A percentile compares a stretch with the other conserved stretches of the same genome.
Evolutionary conservation across 1,140 invertebrate genomes (phyloP).

Genomic region (Cylas formicarius): DNA sequence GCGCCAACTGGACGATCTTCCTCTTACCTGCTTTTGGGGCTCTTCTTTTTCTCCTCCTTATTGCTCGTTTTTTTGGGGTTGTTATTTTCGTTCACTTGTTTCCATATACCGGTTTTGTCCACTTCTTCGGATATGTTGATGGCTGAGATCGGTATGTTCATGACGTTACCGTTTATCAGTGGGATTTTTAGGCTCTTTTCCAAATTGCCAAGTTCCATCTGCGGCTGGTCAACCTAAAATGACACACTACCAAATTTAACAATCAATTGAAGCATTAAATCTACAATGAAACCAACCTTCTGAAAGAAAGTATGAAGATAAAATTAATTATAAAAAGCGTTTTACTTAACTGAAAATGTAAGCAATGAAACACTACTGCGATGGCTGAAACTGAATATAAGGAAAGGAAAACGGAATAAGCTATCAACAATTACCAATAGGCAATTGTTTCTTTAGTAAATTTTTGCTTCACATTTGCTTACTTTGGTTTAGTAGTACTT

Average conservation of each 20-base stretch:
- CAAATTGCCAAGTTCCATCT: conserved; percentile 15
- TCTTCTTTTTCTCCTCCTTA: conserved; percentile 39
- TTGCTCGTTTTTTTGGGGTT: conserved; percentile 39
- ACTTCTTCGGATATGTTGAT: conserved; percentile 93
- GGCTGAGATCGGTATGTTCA: conserved; percentile 81
- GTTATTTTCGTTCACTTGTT: conserved; percentile 73
- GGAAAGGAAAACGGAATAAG: too few relatives aligned
- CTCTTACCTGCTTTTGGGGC: conserved; percentile 32
- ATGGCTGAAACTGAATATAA: too few relatives aligned
- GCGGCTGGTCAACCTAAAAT: conserved; percentile 11
- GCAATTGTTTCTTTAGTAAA: too few relatives aligned
- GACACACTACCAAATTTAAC: background rate
- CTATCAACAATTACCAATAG: too few relatives aligned
- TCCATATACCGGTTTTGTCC: conserved; percentile 89
- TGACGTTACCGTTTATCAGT: conserved; percentile 82
- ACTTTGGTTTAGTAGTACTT: too few relatives aligned
- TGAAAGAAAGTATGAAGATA: too few relatives aligned
- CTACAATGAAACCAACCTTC: too few relatives aligned
- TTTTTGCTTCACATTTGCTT: too few relatives aligned
- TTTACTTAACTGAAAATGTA: conserved; percentile 12
- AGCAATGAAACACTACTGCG: too few relatives aligned
- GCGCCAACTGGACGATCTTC: conserved; percentile 5
- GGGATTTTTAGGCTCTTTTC: conserved; percentile 74
- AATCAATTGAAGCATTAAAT: too few relatives aligned
- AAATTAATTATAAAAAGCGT: too few relatives aligned